Percentiles rank a stretch among this genome's conserved stretches.
Conservation (phyloP, 2,797 vertebrate genomes). For the Leptodactylus fallax region DNA sequence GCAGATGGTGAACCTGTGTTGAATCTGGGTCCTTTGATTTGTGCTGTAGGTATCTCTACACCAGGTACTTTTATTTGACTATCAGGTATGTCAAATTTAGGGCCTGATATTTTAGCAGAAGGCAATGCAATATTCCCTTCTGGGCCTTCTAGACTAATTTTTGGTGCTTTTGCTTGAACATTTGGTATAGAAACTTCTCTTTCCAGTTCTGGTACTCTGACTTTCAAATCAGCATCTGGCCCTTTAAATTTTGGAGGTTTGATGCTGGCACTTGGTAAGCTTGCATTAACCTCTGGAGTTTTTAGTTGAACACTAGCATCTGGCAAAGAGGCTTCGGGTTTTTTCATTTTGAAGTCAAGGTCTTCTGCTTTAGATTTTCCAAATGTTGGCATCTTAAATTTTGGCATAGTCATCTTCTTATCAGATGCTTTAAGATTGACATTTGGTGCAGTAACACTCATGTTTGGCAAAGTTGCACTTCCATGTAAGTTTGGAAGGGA, state of each 20-base stretch:
- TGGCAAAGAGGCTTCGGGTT: constrained; percentile 49
- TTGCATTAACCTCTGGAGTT: constrained; percentile 49
- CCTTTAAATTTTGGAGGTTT: constrained; percentile 40
- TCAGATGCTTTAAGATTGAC: constrained; percentile 34
- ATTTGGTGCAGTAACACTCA: constrained; percentile 43
- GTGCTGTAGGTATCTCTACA: background rate
- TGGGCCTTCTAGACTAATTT: constrained; percentile 26
- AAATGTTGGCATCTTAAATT: constrained; percentile 57
- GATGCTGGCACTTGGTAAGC: constrained; percentile 16
- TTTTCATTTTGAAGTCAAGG: constrained; percentile 34
- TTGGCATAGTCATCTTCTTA: constrained; percentile 54
- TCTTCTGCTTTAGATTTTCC: constrained; percentile 48
- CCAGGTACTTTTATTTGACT: constrained; percentile 32
- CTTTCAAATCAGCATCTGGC: constrained; percentile 44
- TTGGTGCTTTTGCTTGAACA: constrained; percentile 52
- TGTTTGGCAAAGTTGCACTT: constrained; percentile 50
- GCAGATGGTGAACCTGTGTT: constrained; percentile 27
- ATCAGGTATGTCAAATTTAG: constrained; percentile 39
- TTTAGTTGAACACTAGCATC: constrained; percentile 37
- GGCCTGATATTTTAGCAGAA: constrained; percentile 19
- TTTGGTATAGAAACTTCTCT: background rate
- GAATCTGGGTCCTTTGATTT: constrained; percentile 35
- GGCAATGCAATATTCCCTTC: constrained; percentile 43
- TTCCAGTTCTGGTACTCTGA: constrained; percentile 50
- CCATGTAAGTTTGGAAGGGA: constrained; percentile 32